These are phyloP conservation scores for Rhinogobius similis DNA, from an alignment of 2,113 vertebrate genomes.

Conservation along the genomic window DNA sequence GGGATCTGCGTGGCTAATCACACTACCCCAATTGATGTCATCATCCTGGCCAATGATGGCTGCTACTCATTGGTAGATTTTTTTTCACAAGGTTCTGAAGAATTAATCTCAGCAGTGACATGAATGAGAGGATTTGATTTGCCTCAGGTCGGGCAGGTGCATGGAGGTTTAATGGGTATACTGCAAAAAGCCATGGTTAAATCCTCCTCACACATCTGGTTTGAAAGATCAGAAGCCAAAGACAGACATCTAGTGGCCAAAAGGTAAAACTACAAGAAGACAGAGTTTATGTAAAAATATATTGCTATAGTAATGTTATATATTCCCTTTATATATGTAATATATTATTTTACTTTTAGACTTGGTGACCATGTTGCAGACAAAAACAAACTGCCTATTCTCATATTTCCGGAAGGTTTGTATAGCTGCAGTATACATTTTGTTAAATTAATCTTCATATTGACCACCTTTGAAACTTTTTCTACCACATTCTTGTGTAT, in stretches of 20 bases:
- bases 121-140: conserved; percentile 6
- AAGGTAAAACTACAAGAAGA: conserved; percentile 76
- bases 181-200: conserved; percentile 92
- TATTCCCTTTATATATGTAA: no score
- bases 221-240: conserved; percentile 95
- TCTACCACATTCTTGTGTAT: no score
- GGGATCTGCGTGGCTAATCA: conserved; percentile 98
- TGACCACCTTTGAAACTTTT: no score
- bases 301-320: no score
- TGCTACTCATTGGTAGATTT: conserved; percentile 93
- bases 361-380: conserved; percentile 89
- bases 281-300: not conserved
- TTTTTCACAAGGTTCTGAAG: not conserved
- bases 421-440: not conserved
- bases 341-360: conserved; percentile 66
- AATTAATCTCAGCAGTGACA: conserved; percentile 9
- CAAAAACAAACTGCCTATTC: conserved; percentile 93
- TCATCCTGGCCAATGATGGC: conserved; percentile 95
- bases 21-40: conserved; percentile 95
- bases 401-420: conserved; percentile 98
- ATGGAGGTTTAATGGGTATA: conserved; percentile 89
- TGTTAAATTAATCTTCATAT: not conserved
- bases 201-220: conserved; percentile 90
- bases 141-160: conserved; percentile 87
- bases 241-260: conserved; percentile 92